A percentile compares a stretch with the other conserved stretches of the same genome.
Conservation (phyloP, 2,113 vertebrate species). For the Cariama cristata region DNA sequence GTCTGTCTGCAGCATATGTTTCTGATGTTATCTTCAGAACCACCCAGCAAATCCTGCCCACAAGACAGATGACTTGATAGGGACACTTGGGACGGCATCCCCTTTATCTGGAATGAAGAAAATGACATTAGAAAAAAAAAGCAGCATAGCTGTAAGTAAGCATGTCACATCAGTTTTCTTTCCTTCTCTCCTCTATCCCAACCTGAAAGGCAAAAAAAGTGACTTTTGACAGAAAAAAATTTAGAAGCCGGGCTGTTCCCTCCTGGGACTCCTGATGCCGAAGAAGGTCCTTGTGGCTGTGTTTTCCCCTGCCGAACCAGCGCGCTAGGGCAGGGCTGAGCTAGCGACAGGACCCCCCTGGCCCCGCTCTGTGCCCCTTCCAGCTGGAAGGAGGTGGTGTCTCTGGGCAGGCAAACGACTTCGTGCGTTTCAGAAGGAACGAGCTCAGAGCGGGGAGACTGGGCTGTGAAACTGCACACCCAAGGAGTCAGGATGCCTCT, state of each 20-base stretch:
- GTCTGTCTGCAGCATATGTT: neutral
- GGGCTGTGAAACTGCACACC: neutral
- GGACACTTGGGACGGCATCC: neutral
- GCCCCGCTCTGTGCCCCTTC: neutral
- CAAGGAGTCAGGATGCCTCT: neutral
- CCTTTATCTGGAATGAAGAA: neutral
- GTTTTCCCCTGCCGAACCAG: neutral
- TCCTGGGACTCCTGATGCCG: neutral
- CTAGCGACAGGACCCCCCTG: neutral
- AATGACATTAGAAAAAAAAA: neutral
- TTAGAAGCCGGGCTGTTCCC: neutral
- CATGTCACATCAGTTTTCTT: neutral
- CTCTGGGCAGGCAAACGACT: neutral
- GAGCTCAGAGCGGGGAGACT: neutral
- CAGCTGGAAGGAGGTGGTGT: neutral
- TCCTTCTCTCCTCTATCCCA: neutral
- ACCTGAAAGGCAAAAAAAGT: neutral
- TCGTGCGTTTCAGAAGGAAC: neutral
- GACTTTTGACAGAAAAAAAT: neutral
- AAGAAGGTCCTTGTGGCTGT: neutral
- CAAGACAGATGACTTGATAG: neutral
- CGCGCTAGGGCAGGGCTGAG: neutral
- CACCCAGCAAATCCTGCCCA: neutral
- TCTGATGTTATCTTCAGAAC: neutral
- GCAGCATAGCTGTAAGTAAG: neutral